Base-by-base conservation (phyloP, 2,797 vertebrate species). In the Ctenopoma multispine region DNA sequence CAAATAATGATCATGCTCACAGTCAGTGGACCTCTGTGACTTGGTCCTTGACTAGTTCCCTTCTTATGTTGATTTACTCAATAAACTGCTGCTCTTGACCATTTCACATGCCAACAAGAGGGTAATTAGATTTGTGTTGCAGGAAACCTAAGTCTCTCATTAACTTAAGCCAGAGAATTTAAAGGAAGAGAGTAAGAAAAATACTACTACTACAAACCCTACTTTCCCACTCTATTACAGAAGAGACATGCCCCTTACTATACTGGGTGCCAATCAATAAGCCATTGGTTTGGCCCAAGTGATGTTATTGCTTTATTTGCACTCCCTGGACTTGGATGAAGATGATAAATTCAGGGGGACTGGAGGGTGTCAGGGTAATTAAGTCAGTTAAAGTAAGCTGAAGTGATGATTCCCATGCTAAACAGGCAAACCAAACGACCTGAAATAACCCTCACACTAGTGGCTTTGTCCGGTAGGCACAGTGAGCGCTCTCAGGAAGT, bases 331-430 rank as follows among this genome's bases (percentile, higher is more conserved):
- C 86, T 86, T 49, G 80, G 79, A 83, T 88, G 81, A 89, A 89
- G 85, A 91, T 93, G 90, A 94, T 93, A 92, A 91, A 94, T 93
- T 92, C 83, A 82, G 79, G 82, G 84, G 85, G 84, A 83, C 82
- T 85, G 62, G 82, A 82, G 76, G 78, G 82, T 90, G 89, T 90
- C 83, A 77, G 87, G 82, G 89, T 93, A 93, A 95, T 95, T 92
- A 91, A 92, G 87, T 91, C 76, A 1, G 77, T 84, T 90, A 87
- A 91, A 90, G 91, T 90, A 87, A 90, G 90, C 88, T 81, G 67
- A 80, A 91, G 89, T 84, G 87, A 92, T 55, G 81, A 85, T 85
- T 90, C 77, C 81, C 86, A 91, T 92, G 89, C 81, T 90, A 91
- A 90, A 83, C 78, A 89, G 88, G 85, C 77, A 57, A 72, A 77